These are phyloP conservation scores for Masticophis lateralis DNA, from an alignment of 2,797 vertebrate species.

Conservation along the genomic window DNA sequence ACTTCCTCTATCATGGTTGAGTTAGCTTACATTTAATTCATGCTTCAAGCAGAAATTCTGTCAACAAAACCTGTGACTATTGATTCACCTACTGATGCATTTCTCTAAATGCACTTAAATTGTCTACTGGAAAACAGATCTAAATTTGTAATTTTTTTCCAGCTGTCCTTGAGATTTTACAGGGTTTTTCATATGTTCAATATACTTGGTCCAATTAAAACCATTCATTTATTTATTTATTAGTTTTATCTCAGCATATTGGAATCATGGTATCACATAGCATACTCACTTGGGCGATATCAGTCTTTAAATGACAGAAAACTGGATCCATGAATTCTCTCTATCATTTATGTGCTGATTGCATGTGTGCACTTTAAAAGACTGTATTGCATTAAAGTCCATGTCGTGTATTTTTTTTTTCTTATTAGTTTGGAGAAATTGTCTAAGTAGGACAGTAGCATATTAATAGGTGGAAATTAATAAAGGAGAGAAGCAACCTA, in stretches of 20 bases:
- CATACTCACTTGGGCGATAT: background rate
- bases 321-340: background rate
- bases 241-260: background rate
- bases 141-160: slow-evolving; percentile 22
- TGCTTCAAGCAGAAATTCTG: background rate
- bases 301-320: background rate
- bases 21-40: background rate
- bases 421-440: background rate
- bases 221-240: no score
- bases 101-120: slow-evolving; percentile 30
- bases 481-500: background rate
- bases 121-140: background rate
- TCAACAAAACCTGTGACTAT: slow-evolving; percentile 21
- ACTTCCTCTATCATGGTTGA: background rate
- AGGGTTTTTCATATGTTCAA: background rate
- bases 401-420: background rate
- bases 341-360: background rate
- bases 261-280: background rate
- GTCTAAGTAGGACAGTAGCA: background rate
- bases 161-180: background rate
- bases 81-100: slow-evolving; percentile 8
- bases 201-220: background rate
- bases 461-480: background rate
- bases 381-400: background rate
- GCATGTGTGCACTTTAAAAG: background rate